Percentiles rank a stretch among this genome's conserved stretches.
Evolutionary conservation across 2,797 vertebrate species (phyloP).

Genomic region (Cyclura pinguis): DNA sequence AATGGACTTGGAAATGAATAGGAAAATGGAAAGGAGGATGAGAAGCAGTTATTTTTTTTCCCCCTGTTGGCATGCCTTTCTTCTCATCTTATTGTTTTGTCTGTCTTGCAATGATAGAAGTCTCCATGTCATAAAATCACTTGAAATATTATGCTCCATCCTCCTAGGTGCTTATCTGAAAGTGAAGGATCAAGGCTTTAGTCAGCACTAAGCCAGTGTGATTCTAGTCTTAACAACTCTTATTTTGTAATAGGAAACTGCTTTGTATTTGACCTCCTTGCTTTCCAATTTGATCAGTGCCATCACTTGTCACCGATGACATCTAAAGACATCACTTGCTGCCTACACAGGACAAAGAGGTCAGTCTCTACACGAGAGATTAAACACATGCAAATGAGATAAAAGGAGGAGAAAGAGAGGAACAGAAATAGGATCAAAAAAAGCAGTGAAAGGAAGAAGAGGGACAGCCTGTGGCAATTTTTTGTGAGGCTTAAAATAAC

Average conservation of each 20-base stretch:
- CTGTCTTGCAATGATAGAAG: not conserved
- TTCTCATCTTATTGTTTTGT: not conserved
- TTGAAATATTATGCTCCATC: not conserved
- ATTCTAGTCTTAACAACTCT: not conserved
- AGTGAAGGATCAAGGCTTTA: not conserved
- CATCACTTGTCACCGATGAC: not conserved
- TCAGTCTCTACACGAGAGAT: not conserved
- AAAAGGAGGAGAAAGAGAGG: too few relatives aligned
- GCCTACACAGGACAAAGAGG: not conserved
- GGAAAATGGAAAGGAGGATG: not conserved
- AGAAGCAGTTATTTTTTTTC: not conserved
- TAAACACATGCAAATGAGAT: not conserved
- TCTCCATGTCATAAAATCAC: not conserved
- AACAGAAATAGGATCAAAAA: not conserved
- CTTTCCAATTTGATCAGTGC: not conserved
- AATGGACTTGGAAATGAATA: not conserved
- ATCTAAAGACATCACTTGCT: not conserved
- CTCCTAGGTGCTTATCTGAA: not conserved
- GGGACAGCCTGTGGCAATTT: not conserved
- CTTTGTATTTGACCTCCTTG: not conserved
- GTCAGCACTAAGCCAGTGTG: too few relatives aligned
- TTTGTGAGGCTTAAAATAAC: not conserved
- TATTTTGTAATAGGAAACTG: not conserved
- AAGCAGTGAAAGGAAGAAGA: not conserved
- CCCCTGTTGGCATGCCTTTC: not conserved